Base-by-base conservation (phyloP, 2,113 vertebrate species). In the Thymallus thymallus region DNA sequence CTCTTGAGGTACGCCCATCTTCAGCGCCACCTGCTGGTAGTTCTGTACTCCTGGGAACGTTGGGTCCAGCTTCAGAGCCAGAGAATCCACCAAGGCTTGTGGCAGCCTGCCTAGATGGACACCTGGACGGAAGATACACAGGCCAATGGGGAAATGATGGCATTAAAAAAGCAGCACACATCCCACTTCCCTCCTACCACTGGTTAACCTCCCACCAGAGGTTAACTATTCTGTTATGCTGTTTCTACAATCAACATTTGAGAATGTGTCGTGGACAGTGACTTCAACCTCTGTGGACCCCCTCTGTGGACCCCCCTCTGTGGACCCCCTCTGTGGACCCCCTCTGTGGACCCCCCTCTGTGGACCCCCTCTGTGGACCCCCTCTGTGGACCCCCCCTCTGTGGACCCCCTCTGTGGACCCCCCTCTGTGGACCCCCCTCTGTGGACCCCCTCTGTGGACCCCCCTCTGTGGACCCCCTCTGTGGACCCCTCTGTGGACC, bases 1-100 rank as follows among this genome's bases (percentile, higher is more conserved):
- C 56, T 85, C 78, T 0, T 83, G 56, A 0, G 29, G 0, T 0
- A 88, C 61, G 0, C 85, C 90, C 66, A 91, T 81, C 70, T 88
- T 86, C 80, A 86, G 71, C 0, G 84, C 87, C 80, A 90, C 76
- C 0, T 89, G 88, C 66, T 81, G 82, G 82, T 88, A 88, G 80
- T 86, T 88, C 81, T 88, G 87, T 60, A 67, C 68, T 0, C 86
- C 80, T 0, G 79, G 82, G 70, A 83, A 65, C 30, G 78, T 75
- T 18, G 79, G 76, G 78, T 90, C 85, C 86, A 91, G 18, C 70
- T 86, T 46, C 64, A 80, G 83, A 61, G 81, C 80, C 0, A 90
- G 87, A 0, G 80, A 79, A 64, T 82, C 72, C 61, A 90, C 80
- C 76, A 89, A 22, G 60, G 78, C 77, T 22, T 23, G 76, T 12